Evolutionary conservation across 37 sponge, comb jelly and placozoan species (phyloP).

Genomic region (Dysidea cf. avara): DNA sequence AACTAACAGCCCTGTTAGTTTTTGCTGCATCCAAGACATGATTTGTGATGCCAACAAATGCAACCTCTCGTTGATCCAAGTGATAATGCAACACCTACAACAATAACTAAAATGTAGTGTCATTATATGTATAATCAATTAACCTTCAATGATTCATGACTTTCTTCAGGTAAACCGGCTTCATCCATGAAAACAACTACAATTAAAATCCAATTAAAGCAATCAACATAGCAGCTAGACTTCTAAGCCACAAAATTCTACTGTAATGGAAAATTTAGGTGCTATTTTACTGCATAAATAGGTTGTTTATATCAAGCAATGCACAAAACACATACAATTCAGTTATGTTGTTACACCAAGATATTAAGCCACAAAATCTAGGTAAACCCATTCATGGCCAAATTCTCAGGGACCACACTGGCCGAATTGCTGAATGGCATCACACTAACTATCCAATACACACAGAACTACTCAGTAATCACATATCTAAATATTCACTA

Average conservation of each 20-base stretch:
- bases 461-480: no score
- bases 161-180: constrained; percentile 91
- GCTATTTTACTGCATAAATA: no score
- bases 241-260: background rate
- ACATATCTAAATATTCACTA: no score
- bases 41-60: constrained; percentile 92
- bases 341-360: no score
- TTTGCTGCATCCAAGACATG: constrained; percentile 94
- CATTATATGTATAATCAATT: background rate
- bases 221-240: background rate
- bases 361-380: no score
- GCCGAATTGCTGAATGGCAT: no score
- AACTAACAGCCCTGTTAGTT: constrained; percentile 82
- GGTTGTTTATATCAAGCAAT: no score
- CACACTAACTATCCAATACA: no score
- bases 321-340: no score
- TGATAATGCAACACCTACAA: constrained; percentile 84
- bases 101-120: background rate
- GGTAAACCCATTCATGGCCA: no score
- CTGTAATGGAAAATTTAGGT: background rate
- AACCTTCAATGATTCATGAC: constrained; percentile 87
- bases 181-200: constrained; percentile 93
- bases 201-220: background rate
- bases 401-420: no score
- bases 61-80: constrained; percentile 82